These are phyloP conservation scores for Aythya baeri DNA, from an alignment of 2,113 vertebrate genomes.

Conservation along the genomic window DNA sequence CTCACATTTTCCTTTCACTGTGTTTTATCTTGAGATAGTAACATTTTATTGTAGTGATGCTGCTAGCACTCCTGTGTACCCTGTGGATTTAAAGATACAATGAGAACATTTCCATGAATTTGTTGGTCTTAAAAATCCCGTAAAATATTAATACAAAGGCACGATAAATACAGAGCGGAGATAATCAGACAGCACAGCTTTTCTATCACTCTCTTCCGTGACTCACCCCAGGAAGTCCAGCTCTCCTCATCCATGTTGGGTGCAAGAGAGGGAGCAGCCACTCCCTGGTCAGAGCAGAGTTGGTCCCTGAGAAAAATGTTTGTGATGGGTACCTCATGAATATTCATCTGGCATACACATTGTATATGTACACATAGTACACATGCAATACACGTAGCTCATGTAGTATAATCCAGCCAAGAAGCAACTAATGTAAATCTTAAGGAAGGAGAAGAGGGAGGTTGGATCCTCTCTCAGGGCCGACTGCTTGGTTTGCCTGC, in stretches of 20 bases:
- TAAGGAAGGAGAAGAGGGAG: background rate
- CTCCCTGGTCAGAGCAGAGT: background rate
- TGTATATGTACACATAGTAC: background rate
- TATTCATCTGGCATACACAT: background rate
- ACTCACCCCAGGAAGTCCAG: background rate
- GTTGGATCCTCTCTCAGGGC: background rate
- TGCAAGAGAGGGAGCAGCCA: background rate
- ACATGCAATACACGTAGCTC: background rate
- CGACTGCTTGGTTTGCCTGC: background rate
- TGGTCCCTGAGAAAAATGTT: background rate
- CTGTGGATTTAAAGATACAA: background rate
- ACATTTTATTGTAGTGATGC: background rate
- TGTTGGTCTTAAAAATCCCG: background rate
- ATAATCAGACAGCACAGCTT: background rate
- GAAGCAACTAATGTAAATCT: background rate
- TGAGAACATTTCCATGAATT: background rate
- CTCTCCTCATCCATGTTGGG: rapidly evolving
- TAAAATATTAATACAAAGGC: background rate
- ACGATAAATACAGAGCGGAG: background rate
- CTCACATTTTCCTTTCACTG: background rate
- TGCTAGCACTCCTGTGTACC: background rate
- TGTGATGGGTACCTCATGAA: background rate
- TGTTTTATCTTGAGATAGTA: background rate
- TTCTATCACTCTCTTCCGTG: background rate
- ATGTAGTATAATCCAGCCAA: background rate